Conservation (phyloP, 2,113 vertebrate species). For the Leptosomus discolor region DNA sequence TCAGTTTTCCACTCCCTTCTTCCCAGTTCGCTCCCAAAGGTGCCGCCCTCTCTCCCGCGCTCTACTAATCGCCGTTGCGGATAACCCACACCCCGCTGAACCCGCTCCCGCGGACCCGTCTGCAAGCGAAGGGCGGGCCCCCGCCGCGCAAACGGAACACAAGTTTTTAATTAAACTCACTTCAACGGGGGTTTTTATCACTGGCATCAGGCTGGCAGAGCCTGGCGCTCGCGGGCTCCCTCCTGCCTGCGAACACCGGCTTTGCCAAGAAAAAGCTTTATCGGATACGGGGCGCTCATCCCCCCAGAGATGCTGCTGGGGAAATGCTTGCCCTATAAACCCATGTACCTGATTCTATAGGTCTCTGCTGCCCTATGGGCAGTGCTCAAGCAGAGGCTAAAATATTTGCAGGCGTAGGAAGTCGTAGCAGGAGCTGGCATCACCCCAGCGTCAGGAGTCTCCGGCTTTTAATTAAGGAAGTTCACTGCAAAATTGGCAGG, state of each 20-base stretch:
- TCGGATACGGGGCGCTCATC: rapidly evolving
- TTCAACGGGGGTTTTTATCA: neutral
- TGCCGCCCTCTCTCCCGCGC: neutral
- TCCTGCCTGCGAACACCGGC: neutral
- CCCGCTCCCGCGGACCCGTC: neutral
- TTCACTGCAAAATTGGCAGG: slow-evolving; percentile 21
- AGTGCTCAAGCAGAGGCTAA: neutral
- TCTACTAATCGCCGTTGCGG: neutral
- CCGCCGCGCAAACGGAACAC: neutral
- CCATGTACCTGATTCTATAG: neutral
- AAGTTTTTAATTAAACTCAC: slow-evolving; percentile 33
- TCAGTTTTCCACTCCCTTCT: neutral
- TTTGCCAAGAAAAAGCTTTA: neutral
- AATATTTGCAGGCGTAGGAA: neutral
- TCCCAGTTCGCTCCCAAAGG: neutral
- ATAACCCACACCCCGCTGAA: neutral
- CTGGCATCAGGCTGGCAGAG: neutral
- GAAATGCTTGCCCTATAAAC: neutral
- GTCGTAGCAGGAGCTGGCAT: neutral
- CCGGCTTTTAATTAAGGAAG: slow-evolving; percentile 58
- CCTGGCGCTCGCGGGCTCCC: neutral
- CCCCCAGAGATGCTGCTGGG: neutral
- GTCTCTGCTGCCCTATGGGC: neutral
- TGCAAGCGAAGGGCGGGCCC: neutral
- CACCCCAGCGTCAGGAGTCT: neutral